phyloP scores from a whole-genome alignment of 2,797 vertebrate species.

The Prunella strophiata region DNA sequence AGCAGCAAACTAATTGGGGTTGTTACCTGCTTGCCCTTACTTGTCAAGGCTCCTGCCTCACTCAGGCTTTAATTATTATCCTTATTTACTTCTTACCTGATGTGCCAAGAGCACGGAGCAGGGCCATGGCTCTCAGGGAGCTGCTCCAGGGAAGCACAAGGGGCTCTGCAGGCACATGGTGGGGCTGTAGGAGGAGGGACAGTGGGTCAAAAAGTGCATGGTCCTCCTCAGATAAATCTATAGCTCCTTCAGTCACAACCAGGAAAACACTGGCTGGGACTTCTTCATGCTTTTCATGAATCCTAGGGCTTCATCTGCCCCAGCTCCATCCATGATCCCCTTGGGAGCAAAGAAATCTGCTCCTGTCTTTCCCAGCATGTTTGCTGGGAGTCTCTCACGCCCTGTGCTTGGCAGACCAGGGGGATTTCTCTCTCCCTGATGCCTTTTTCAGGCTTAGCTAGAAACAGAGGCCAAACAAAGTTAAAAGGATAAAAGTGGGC shows the following conservation, averaged over 20 bases:
- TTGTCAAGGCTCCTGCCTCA: conserved; percentile 20
- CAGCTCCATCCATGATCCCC: not conserved
- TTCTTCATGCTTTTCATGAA: not conserved
- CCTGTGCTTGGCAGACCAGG: not conserved
- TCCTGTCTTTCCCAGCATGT: not conserved
- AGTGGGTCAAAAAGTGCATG: not conserved
- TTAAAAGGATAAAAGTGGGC: not conserved
- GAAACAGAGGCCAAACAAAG: not conserved
- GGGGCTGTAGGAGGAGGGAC: not conserved
- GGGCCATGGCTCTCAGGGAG: not conserved
- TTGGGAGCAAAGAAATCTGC: not conserved
- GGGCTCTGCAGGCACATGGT: not conserved
- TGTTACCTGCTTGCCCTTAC: conserved; percentile 45
- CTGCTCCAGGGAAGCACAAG: not conserved
- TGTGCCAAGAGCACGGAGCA: not conserved
- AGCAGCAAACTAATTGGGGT: conserved; percentile 29
- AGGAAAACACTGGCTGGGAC: not conserved
- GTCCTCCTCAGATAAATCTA: not conserved
- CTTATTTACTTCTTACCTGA: conserved; percentile 5
- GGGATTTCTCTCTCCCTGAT: not conserved
- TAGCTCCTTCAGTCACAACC: not conserved
- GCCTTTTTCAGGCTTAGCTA: not conserved
- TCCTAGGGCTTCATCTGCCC: not conserved
- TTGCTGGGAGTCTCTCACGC: not conserved
- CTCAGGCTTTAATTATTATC: conserved; percentile 21